Conservation (phyloP, 2,113 vertebrate genomes). For the Bungarus multicinctus region DNA sequence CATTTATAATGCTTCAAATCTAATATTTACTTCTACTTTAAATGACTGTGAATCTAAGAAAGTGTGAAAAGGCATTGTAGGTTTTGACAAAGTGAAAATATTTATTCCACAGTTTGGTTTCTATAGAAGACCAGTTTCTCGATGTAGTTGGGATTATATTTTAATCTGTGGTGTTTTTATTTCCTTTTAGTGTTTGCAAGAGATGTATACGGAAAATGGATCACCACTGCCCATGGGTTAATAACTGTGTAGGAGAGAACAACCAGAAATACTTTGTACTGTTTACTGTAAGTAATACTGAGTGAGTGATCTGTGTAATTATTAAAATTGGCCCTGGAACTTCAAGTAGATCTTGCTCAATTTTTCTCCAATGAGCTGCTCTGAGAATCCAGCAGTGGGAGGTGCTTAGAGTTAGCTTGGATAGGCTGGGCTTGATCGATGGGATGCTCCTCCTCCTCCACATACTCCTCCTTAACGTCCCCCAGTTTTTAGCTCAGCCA, state of each 20-base stretch:
- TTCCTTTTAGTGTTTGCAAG: constrained; percentile 88
- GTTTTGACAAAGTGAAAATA: constrained; percentile 8
- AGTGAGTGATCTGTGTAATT: not conserved
- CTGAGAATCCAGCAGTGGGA: no score
- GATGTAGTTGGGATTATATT: not conserved
- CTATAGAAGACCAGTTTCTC: not conserved
- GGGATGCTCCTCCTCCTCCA: no score
- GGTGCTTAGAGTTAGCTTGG: no score
- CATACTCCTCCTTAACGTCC: no score
- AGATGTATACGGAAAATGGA: constrained; percentile 99
- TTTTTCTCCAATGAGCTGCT: no score
- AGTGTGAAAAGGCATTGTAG: not conserved
- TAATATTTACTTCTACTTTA: constrained; percentile 53
- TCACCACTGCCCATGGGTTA: constrained; percentile 99
- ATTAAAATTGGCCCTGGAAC: not conserved
- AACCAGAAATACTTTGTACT: constrained; percentile 99
- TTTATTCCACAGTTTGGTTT: not conserved
- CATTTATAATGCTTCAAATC: constrained; percentile 44
- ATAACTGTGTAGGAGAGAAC: constrained; percentile 98
- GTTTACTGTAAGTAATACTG: constrained; percentile 89
- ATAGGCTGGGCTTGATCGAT: no score
- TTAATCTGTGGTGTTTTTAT: not conserved
- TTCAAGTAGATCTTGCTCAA: not conserved
- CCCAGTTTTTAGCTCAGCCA: no score
- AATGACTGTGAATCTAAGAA: constrained; percentile 44